Conservation (phyloP, 2,797 vertebrate genomes). For the Chaunax sp. region DNA sequence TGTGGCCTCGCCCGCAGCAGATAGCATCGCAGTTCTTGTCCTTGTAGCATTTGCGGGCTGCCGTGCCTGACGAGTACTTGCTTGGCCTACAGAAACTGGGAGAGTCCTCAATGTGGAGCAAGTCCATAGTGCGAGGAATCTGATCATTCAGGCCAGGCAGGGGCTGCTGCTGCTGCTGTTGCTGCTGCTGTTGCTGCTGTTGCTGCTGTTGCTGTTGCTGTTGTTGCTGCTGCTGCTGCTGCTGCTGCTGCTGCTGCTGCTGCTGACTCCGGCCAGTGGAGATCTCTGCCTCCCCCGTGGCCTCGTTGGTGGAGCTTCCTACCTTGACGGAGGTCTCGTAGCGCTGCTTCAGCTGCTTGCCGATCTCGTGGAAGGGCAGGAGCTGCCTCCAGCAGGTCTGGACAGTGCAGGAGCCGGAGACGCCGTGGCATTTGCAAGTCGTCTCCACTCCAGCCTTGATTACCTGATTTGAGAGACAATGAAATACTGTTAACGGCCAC, state of each 20-base stretch:
- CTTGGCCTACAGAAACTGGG: conserved; percentile 96
- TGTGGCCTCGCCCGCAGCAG: conserved; percentile 97
- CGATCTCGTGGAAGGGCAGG: conserved; percentile 96
- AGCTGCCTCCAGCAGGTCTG: conserved; percentile 98
- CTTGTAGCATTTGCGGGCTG: conserved; percentile 95
- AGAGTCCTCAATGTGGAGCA: conserved; percentile 98
- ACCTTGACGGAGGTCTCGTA: conserved; percentile 95
- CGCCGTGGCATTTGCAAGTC: conserved; percentile 97
- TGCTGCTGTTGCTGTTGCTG: conserved; percentile 69
- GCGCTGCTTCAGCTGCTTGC: conserved; percentile 96
- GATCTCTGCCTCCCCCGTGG: conserved; percentile 93
- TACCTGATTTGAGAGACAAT: conserved; percentile 83
- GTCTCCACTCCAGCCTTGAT: conserved; percentile 98
- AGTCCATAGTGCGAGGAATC: conserved; percentile 94
- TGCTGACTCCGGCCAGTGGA: conserved; percentile 86
- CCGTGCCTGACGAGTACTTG: conserved; percentile 93
- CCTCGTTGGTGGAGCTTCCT: conserved; percentile 96
- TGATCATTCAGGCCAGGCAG: conserved; percentile 85
- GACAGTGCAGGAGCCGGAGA: conserved; percentile 97
- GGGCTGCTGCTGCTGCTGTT: conserved; percentile 56
- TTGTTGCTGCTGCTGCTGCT: conserved; percentile 46
- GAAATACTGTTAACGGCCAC: conserved; percentile 30
- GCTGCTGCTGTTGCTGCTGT: conserved; percentile 70
- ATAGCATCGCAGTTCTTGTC: conserved; percentile 99
- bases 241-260: conserved; percentile 56